Conservation (phyloP, 2,888 invertebrate species). For the Amphipoea oculea region DNA sequence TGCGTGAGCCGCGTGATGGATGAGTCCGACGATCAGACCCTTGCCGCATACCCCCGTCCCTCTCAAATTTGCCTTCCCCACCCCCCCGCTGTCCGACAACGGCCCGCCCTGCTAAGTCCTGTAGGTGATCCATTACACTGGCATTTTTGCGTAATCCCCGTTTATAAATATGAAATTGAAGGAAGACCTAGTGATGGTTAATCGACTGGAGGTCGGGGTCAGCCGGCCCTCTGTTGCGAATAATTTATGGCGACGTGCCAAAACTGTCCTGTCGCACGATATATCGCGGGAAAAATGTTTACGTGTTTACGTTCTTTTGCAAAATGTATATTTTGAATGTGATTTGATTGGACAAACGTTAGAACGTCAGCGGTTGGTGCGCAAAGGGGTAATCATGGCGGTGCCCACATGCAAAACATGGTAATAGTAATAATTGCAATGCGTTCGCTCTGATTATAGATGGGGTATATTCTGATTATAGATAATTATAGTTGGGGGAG, state of each 20-base stretch:
- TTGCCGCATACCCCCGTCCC: conserved; percentile 82
- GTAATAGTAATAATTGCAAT: conserved; percentile 76
- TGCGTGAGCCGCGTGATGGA: conserved; percentile 90
- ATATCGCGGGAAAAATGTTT: conserved; percentile 69
- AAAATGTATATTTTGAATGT: conserved; percentile 55
- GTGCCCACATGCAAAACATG: conserved; percentile 76
- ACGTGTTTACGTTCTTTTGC: conserved; percentile 63
- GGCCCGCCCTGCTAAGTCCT: conserved; percentile 84
- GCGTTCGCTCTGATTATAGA: conserved; percentile 76
- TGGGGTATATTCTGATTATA: conserved; percentile 83
- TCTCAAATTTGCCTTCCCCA: conserved; percentile 87
- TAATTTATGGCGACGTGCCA: conserved; percentile 84
- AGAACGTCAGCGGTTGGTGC: conserved; percentile 40
- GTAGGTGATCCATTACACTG: conserved; percentile 90
- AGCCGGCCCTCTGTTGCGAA: conserved; percentile 79
- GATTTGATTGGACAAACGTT: conserved; percentile 61
- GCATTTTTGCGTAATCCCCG: conserved; percentile 90
- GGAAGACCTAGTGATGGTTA: conserved; percentile 90
- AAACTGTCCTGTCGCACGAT: conserved; percentile 71
- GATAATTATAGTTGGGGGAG: conserved; percentile 89
- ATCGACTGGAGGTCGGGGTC: conserved; percentile 90
- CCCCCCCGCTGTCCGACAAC: conserved; percentile 78
- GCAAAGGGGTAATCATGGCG: conserved; percentile 74
- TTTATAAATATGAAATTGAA: conserved; percentile 91
- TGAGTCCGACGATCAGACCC: conserved; percentile 90